A percentile compares a stretch with the other conserved stretches of the same genome.
These are phyloP conservation scores for Pogonomyrmex barbatus DNA, from an alignment of 1,140 invertebrate genomes.

Conservation along the genomic window DNA sequence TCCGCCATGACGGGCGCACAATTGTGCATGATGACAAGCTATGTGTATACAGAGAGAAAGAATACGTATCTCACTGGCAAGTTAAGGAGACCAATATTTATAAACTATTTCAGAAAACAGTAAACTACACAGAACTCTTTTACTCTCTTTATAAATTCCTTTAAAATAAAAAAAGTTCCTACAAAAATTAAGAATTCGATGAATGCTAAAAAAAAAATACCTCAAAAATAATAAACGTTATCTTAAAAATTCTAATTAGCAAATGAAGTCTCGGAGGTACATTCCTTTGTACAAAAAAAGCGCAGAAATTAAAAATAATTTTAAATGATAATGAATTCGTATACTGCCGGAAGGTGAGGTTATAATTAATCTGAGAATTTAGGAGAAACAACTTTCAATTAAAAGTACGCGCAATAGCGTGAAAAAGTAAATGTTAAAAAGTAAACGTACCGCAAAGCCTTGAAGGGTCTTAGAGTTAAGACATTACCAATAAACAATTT, in stretches of 20 bases:
- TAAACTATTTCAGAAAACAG: background rate
- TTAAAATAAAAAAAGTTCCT: background rate
- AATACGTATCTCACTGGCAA: constrained; percentile 44
- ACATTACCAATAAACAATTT: background rate
- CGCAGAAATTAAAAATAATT: constrained; percentile 8
- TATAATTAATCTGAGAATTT: background rate
- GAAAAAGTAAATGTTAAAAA: constrained; percentile 23
- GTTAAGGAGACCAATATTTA: constrained; percentile 46
- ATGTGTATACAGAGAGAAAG: constrained; percentile 23
- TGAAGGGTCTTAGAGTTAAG: constrained; percentile 4
- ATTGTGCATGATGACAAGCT: constrained; percentile 33
- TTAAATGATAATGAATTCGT: constrained; percentile 25
- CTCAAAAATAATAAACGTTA: background rate
- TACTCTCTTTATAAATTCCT: constrained; percentile 8
- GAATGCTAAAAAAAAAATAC: background rate
- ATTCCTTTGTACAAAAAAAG: background rate
- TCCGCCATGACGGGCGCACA: constrained; percentile 15
- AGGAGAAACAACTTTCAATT: background rate
- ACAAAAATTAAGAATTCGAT: background rate
- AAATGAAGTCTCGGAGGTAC: background rate
- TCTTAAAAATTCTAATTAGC: constrained; percentile 12
- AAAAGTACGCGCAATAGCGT: background rate
- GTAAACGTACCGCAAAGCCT: background rate
- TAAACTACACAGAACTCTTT: background rate
- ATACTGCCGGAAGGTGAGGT: background rate